Percentiles rank a stretch among this genome's conserved stretches.
These are phyloP conservation scores for Vultur gryphus DNA, from an alignment of 2,797 vertebrate species.

Conservation along the genomic window DNA sequence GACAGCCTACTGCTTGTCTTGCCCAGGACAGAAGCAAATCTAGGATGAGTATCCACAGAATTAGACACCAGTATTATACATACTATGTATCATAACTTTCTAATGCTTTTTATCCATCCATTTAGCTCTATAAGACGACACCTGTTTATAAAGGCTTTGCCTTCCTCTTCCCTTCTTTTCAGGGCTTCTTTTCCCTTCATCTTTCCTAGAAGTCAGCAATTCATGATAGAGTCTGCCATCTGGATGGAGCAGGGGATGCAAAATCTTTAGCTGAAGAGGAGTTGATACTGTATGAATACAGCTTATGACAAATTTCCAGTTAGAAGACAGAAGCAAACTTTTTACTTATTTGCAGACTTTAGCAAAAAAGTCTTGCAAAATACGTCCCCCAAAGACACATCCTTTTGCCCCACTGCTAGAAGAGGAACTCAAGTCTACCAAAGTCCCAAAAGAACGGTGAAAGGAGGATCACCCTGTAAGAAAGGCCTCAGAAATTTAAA, in stretches of 20 bases:
- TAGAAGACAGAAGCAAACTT: not conserved
- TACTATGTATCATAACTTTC: not conserved
- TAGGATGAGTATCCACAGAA: not conserved
- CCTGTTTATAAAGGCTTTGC: not conserved
- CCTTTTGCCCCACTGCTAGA: not conserved
- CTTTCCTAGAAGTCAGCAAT: not conserved
- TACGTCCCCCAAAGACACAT: not conserved
- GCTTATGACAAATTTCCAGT: not conserved
- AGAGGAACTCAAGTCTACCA: not conserved
- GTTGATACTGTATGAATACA: not conserved
- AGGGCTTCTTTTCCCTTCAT: not conserved
- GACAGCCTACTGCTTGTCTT: not conserved
- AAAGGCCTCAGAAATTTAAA: not conserved
- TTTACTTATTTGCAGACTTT: not conserved
- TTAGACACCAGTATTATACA: not conserved
- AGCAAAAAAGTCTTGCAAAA: not conserved
- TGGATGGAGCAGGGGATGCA: not conserved
- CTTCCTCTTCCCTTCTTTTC: not conserved
- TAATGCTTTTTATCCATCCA: not conserved
- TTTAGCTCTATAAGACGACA: not conserved
- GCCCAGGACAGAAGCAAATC: not conserved
- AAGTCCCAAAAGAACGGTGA: not conserved
- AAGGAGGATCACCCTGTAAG: not conserved
- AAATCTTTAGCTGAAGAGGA: not conserved
- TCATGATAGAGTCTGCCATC: not conserved